Percentiles rank a stretch among this genome's conserved stretches.
These are phyloP conservation scores for Entomobrya multifasciata DNA, from an alignment of 2,888 invertebrate species.

Conservation along the genomic window DNA sequence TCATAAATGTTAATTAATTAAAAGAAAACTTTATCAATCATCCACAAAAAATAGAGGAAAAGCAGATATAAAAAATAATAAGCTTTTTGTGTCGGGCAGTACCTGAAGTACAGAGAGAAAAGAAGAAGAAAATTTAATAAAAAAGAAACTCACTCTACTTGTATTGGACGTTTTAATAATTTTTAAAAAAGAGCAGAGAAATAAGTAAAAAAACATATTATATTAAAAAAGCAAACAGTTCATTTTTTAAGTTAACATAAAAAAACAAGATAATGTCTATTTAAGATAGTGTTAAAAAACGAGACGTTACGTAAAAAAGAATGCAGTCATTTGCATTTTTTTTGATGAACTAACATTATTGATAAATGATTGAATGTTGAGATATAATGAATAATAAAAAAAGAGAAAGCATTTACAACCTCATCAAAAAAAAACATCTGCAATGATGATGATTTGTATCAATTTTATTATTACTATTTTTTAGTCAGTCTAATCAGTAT, in stretches of 20 bases:
- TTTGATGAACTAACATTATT: conserved; percentile 26
- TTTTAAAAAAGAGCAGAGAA: neutral
- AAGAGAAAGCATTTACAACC: conserved; percentile 54
- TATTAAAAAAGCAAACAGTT: conserved; percentile 10
- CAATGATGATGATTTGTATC: neutral
- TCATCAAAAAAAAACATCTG: conserved; percentile 8
- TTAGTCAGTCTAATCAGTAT: conserved; percentile 52
- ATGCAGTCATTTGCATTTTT: conserved; percentile 25
- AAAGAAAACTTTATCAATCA: conserved; percentile 68
- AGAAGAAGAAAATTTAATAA: conserved; percentile 28
- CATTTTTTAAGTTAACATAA: conserved; percentile 45
- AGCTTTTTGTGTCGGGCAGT: conserved; percentile 73
- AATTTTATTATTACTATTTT: conserved; percentile 48
- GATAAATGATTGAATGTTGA: conserved; percentile 56
- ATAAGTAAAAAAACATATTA: conserved; percentile 9
- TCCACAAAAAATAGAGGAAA: conserved; percentile 35
- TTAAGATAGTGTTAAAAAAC: conserved; percentile 19
- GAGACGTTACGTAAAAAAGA: neutral
- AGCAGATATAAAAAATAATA: neutral
- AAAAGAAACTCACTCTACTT: conserved; percentile 39
- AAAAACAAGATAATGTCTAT: neutral
- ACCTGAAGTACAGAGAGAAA: conserved; percentile 67
- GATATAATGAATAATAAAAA: conserved; percentile 34
- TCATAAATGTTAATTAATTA: conserved; percentile 27
- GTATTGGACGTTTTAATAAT: conserved; percentile 52